These are phyloP conservation scores for Brachyhypopomus occidentalis DNA, from an alignment of 2,113 vertebrate species.

Conservation along the genomic window DNA sequence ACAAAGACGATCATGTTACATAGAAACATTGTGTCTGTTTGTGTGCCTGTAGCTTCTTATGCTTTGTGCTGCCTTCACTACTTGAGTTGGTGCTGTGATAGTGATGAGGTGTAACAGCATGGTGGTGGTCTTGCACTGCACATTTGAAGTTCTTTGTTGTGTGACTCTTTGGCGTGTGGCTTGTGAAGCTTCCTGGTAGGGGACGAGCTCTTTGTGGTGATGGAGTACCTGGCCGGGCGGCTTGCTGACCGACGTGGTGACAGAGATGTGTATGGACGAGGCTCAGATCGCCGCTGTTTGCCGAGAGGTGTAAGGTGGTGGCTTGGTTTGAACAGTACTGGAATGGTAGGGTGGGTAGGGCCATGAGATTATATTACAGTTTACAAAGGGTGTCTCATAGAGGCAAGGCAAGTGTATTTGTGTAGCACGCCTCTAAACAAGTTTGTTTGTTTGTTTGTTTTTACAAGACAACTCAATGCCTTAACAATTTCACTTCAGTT, in stretches of 20 bases:
- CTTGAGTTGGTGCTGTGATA: background rate
- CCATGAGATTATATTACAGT: no score
- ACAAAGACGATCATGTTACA: background rate
- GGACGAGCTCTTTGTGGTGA: slow-evolving; percentile 97
- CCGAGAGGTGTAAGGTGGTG: slow-evolving; percentile 80
- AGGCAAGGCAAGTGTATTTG: background rate
- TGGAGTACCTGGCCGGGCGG: slow-evolving; percentile 98
- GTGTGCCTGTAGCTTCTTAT: no score
- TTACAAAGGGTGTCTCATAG: no score
- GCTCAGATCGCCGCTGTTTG: slow-evolving; percentile 98
- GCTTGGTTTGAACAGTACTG: background rate
- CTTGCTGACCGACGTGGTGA: slow-evolving; percentile 96
- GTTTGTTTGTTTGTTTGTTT: no score
- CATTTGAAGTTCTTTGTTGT: background rate
- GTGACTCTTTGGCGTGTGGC: slow-evolving; percentile 19
- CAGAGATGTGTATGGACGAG: slow-evolving; percentile 98
- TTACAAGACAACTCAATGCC: background rate
- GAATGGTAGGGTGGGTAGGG: background rate
- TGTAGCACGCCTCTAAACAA: background rate
- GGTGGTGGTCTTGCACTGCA: background rate
- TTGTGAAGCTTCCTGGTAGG: slow-evolving; percentile 88
- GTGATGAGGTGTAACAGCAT: background rate
- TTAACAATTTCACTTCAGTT: no score
- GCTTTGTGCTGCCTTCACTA: background rate
- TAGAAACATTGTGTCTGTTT: background rate